Evolutionary conservation across 2,113 vertebrate genomes (phyloP).

Genomic region (Hemicordylus capensis): DNA sequence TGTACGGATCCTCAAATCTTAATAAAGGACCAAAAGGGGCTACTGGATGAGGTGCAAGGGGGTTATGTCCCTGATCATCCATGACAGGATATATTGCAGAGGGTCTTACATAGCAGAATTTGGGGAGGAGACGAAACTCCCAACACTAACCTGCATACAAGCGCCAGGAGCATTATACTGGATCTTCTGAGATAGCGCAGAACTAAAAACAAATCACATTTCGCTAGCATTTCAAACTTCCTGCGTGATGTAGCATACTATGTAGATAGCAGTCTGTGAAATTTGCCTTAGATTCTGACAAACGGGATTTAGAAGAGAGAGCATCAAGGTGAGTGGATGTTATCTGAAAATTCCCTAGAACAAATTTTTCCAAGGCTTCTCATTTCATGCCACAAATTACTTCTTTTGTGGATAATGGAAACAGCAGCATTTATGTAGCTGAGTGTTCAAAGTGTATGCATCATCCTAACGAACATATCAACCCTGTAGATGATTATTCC

Average conservation of each 20-base stretch:
- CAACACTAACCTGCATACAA: neutral
- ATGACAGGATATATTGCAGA: neutral
- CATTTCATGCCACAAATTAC: neutral
- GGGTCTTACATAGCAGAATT: neutral
- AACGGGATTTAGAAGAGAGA: neutral
- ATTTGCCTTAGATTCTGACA: neutral
- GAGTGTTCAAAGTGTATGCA: neutral
- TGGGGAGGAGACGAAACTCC: too few relatives aligned
- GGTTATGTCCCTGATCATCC: neutral
- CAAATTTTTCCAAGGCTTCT: neutral
- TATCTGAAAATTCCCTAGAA: neutral
- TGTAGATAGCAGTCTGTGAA: neutral
- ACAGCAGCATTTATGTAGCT: neutral
- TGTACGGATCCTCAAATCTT: neutral
- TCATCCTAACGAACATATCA: neutral
- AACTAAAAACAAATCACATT: neutral
- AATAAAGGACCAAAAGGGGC: neutral
- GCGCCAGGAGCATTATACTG: neutral
- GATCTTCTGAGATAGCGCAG: neutral
- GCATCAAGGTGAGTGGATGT: neutral
- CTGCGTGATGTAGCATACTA: neutral
- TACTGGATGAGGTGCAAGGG: neutral
- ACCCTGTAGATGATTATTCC: neutral
- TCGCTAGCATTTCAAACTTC: accelerated
- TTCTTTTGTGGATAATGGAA: too few relatives aligned